These are phyloP conservation scores for Hippopotamus amphibius DNA, from an alignment of 2,113 vertebrate species.

Conservation along the genomic window DNA sequence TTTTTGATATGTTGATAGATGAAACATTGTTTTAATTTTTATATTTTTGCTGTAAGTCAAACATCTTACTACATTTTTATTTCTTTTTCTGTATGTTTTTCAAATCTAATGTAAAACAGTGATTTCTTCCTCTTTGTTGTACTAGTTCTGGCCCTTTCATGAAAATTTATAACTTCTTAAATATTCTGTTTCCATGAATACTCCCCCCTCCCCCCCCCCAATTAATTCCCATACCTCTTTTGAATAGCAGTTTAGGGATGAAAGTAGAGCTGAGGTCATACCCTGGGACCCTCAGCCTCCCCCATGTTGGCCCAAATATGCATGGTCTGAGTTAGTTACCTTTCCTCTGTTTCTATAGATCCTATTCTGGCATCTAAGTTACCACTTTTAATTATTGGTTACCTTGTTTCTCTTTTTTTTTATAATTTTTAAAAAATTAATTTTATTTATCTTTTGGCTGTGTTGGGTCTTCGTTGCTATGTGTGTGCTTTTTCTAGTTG, in stretches of 20 bases:
- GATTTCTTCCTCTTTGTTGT: neutral
- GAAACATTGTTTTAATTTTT: slow-evolving; percentile 42
- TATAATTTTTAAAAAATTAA: neutral
- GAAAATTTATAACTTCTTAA: slow-evolving; percentile 7
- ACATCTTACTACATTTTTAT: neutral
- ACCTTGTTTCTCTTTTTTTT: neutral
- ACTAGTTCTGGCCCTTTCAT: slow-evolving; percentile 19
- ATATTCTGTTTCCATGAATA: neutral
- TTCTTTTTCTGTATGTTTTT: slow-evolving; percentile 52
- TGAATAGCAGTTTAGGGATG: neutral
- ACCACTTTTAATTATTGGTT: neutral
- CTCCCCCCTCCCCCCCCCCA: too few relatives aligned
- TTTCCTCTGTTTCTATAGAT: neutral
- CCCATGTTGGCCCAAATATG: too few relatives aligned
- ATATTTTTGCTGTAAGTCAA: neutral
- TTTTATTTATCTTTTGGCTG: too few relatives aligned
- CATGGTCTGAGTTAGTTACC: too few relatives aligned
- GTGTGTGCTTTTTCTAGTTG: too few relatives aligned
- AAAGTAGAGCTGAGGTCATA: neutral
- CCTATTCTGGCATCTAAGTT: neutral
- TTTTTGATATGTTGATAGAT: slow-evolving; percentile 11
- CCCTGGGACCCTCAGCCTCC: neutral
- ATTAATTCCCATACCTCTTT: neutral
- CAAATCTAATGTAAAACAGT: neutral
- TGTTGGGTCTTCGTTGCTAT: too few relatives aligned